Evolutionary conservation across 2,888 invertebrate species (phyloP), one percentile per base, ranked within the genome.

Genomic region (Athetis lepigone): DNA sequence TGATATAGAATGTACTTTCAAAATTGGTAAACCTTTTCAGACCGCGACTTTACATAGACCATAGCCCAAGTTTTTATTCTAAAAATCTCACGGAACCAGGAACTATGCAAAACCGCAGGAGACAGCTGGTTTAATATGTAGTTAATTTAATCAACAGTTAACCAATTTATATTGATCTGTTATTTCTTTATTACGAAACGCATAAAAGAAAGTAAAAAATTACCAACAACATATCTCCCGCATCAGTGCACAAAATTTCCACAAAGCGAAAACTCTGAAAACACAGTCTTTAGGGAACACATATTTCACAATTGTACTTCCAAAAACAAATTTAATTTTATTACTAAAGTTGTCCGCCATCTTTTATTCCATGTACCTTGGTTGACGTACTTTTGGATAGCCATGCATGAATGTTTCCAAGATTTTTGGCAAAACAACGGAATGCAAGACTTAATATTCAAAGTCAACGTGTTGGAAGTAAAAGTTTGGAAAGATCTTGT

Each of bases 381-480:
- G 42, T 46, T 70, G 66, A 76, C 69, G 69, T 52, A 69, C 50
- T 67, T 37, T 50, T 27, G 50, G 62, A 57, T 52, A 52, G 4
- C 21, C 71, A 80, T 77, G 79, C 78, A 72, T 79, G 71, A 77
- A 71, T 80, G 80, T 68, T 71, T 11, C 49, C 59, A 72, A 77
- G 59, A 77, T 70, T 87, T 85, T 84, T 83, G 85, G 80, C 85
- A 87, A 85, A 85, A 87, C 85, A 87, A 75, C 77, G 50, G 62
- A 42, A 52, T 58, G 46, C 21, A 65, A 18, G 67, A 61, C 73
- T 84, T 80, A 83, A 84, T 77, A 76, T 77, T 82, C 68, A 16
- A 65, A 70, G 43, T 49, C 69, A 64, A 39, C 46, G 51, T 66
- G 65, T 57, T 55, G 9, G 9, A 29, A 29, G 61, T 37, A 50